phyloP scores from a whole-genome alignment of 2,888 invertebrate species.

The Brenthis daphne region DNA sequence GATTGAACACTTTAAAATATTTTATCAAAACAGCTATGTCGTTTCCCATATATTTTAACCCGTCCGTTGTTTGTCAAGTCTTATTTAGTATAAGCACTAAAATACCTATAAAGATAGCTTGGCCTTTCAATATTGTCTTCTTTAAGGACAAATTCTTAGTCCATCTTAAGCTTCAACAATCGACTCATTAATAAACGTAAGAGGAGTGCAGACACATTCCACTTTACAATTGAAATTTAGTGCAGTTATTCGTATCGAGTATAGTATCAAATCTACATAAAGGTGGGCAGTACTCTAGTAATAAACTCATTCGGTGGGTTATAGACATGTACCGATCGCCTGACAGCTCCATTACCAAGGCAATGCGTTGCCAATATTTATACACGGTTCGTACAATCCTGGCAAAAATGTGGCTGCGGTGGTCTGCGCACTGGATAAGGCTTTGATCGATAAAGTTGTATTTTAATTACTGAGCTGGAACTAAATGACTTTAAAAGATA shows the following conservation, averaged over 20 bases:
- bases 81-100: conserved; percentile 15
- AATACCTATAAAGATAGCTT: conserved; percentile 26
- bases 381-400: conserved; percentile 55
- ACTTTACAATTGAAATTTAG: conserved; percentile 39
- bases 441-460: conserved; percentile 79
- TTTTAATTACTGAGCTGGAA: conserved; percentile 79
- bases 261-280: conserved; percentile 47
- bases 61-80: conserved; percentile 4
- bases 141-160: conserved; percentile 34
- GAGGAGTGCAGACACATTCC: conserved; percentile 32
- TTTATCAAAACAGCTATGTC: conserved; percentile 1
- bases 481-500: conserved; percentile 59
- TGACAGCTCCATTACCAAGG: conserved; percentile 74
- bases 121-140: conserved; percentile 28
- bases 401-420: conserved; percentile 66
- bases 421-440: conserved; percentile 66
- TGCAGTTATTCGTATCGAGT: conserved; percentile 25
- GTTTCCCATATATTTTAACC: conserved; percentile 6
- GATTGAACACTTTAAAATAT: conserved; percentile 31
- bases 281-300: conserved; percentile 59
- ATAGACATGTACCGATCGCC: conserved; percentile 64
- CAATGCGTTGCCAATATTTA: conserved; percentile 64
- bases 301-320: conserved; percentile 74
- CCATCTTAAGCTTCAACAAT: conserved; percentile 33
- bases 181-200: conserved; percentile 32